Conservation (phyloP, 2,113 vertebrate genomes). For the Sialia sialis region DNA sequence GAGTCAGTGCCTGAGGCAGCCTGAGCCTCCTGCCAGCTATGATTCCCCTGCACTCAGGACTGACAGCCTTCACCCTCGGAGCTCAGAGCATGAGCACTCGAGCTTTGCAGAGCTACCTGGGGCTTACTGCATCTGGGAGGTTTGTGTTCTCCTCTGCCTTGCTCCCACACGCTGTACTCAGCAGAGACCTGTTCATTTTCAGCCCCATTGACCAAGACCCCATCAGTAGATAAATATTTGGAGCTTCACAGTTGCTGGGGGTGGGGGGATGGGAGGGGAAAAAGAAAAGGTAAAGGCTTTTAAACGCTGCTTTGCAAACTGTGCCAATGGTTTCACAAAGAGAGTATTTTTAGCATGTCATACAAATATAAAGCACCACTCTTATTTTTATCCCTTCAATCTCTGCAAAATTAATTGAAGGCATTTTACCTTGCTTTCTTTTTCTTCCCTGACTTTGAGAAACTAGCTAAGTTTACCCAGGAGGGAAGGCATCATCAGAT, state of each 20-base stretch:
- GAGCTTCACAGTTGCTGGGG: neutral
- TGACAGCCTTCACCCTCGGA: neutral
- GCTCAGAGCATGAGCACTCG: neutral
- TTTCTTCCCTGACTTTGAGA: conserved; percentile 31
- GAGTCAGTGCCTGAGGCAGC: neutral
- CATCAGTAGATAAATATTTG: neutral
- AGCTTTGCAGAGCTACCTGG: neutral
- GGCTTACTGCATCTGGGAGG: neutral
- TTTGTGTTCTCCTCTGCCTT: neutral
- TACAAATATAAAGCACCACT: conserved; percentile 19
- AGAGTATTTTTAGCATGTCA: conserved; percentile 45
- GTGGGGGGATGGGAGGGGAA: neutral
- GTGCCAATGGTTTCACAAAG: neutral
- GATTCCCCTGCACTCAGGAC: neutral
- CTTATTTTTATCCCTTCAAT: conserved; percentile 42
- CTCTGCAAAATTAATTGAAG: conserved; percentile 18
- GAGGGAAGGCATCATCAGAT: conserved; percentile 52
- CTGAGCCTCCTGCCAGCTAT: neutral
- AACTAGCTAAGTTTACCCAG: conserved; percentile 32
- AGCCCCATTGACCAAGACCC: neutral
- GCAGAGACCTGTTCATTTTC: neutral
- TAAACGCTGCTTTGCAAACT: neutral
- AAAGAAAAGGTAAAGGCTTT: neutral
- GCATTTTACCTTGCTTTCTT: neutral
- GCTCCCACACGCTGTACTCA: neutral